phyloP scores from a whole-genome alignment of 2,888 invertebrate species.

The Ceratothoa steindachneri region DNA sequence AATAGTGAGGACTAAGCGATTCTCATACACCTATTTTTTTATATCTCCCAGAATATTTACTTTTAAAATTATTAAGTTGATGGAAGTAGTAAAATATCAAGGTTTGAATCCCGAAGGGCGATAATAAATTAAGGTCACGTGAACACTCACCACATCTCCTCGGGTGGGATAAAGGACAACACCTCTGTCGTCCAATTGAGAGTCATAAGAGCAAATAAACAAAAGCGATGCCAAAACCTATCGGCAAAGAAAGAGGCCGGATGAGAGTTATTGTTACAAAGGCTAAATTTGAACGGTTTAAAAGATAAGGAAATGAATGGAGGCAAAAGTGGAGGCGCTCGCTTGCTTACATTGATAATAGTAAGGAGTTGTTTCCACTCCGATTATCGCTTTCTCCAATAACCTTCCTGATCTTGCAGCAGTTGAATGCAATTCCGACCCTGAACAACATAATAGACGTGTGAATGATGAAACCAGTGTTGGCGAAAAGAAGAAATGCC shows the following conservation, averaged over 20 bases:
- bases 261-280: too few species aligned
- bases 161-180: background rate
- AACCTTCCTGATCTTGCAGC: background rate
- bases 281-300: too few species aligned
- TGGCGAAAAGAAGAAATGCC: background rate
- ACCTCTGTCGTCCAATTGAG: background rate
- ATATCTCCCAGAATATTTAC: too few species aligned
- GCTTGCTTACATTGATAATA: background rate
- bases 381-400: background rate
- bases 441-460: background rate
- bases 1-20: too few species aligned
- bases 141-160: background rate
- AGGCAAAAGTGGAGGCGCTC: too few species aligned
- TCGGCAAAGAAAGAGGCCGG: too few species aligned
- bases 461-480: background rate
- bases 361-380: background rate
- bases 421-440: background rate
- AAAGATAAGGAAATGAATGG: too few species aligned
- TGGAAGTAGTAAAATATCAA: too few species aligned
- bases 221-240: background rate
- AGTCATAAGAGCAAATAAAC: background rate
- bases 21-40: too few species aligned
- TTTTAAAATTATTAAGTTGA: too few species aligned
- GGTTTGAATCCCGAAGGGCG: too few species aligned
- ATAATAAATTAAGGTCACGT: too few species aligned